phyloP scores from a whole-genome alignment of 2,797 vertebrate genomes.

The Parotocinclus haroldoi region DNA sequence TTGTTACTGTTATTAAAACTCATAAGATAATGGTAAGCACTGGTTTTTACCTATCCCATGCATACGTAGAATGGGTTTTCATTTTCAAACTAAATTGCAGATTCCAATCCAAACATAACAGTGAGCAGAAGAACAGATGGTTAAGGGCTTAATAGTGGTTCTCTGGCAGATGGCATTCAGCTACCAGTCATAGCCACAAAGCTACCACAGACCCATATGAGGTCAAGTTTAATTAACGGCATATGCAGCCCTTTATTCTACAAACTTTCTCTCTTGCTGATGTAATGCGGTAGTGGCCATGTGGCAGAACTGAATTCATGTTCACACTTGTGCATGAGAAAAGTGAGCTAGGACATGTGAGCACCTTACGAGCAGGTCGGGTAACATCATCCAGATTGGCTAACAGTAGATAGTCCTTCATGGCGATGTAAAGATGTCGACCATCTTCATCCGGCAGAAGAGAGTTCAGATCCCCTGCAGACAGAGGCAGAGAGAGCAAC shows the following conservation, averaged over 20 bases:
- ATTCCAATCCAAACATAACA: too few relatives aligned
- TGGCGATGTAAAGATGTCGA: slow-evolving; percentile 71
- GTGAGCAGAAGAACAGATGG: too few relatives aligned
- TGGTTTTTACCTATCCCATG: too few relatives aligned
- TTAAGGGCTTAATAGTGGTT: too few relatives aligned
- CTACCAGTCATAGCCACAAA: too few relatives aligned
- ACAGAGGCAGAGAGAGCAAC: slow-evolving; percentile 68
- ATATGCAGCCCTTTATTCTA: background rate
- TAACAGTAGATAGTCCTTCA: slow-evolving; percentile 76
- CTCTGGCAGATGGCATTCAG: too few relatives aligned
- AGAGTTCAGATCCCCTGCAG: slow-evolving; percentile 70
- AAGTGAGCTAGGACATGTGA: background rate
- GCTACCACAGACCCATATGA: too few relatives aligned
- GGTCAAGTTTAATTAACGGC: background rate
- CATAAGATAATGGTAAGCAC: too few relatives aligned
- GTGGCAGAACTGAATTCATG: background rate
- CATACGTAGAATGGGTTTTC: too few relatives aligned
- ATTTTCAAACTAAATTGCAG: too few relatives aligned
- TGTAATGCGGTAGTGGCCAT: slow-evolving; percentile 7
- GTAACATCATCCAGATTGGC: slow-evolving; percentile 77
- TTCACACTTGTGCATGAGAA: background rate
- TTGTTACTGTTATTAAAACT: too few relatives aligned
- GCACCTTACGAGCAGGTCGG: slow-evolving; percentile 72
- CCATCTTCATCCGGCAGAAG: slow-evolving; percentile 72
- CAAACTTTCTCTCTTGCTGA: background rate